Conservation (phyloP, 2,888 invertebrate species). For the Epirrhoe alternata region DNA sequence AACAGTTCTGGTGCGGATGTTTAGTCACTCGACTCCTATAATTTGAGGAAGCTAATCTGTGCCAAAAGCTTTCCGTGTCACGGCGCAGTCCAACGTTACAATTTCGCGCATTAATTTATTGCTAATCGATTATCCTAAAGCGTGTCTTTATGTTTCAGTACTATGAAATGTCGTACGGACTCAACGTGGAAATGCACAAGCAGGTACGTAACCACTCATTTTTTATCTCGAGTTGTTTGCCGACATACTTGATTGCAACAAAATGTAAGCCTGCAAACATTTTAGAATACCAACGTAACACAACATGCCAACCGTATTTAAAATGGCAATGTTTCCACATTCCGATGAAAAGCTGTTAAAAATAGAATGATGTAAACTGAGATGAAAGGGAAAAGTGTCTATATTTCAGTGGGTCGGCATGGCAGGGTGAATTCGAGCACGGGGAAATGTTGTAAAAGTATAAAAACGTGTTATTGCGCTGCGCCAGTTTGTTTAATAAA, state of each 20-base stretch:
- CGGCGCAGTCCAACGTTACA: slow-evolving; percentile 55
- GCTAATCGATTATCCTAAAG: slow-evolving; percentile 67
- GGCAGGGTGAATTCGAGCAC: slow-evolving; percentile 59
- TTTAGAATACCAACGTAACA: slow-evolving; percentile 6
- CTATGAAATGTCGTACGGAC: slow-evolving; percentile 99
- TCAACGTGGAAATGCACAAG: slow-evolving; percentile 99
- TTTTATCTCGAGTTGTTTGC: slow-evolving; percentile 3
- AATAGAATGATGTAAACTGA: slow-evolving; percentile 48
- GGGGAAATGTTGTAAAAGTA: slow-evolving; percentile 68
- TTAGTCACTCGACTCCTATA: slow-evolving; percentile 80
- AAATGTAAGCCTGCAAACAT: slow-evolving; percentile 6
- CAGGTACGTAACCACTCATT: slow-evolving; percentile 87
- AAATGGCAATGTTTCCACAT: slow-evolving; percentile 57
- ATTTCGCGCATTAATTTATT: slow-evolving; percentile 59
- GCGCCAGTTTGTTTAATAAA: slow-evolving; percentile 73
- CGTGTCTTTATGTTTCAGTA: slow-evolving; percentile 91
- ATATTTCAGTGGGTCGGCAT: slow-evolving; percentile 58
- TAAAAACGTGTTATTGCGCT: slow-evolving; percentile 76
- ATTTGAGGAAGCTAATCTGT: slow-evolving; percentile 81
- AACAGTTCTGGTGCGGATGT: slow-evolving; percentile 79
- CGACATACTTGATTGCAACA: neutral
- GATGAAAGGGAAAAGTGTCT: slow-evolving; percentile 57
- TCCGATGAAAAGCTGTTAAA: slow-evolving; percentile 51
- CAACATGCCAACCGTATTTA: slow-evolving; percentile 15
- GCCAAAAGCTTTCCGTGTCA: slow-evolving; percentile 78